Percentiles rank a stretch among this genome's conserved stretches.
These are phyloP conservation scores for Caenorhabditis zanzibari DNA, from an alignment of 2,888 invertebrate genomes.

Conservation along the genomic window DNA sequence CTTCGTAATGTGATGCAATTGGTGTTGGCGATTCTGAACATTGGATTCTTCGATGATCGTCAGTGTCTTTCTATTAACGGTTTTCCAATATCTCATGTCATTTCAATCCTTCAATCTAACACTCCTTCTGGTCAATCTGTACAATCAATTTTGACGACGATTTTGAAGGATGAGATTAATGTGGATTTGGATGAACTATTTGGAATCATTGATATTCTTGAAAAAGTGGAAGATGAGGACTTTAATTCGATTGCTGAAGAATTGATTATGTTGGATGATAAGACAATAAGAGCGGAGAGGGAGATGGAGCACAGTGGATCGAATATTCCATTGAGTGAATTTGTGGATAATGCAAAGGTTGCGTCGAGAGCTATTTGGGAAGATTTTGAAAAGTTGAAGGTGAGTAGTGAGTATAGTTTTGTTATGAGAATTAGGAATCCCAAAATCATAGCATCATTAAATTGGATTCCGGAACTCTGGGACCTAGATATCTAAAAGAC, in stretches of 20 bases:
- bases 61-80: constrained; percentile 56
- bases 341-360: constrained; percentile 51
- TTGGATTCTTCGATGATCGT: constrained; percentile 63
- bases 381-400: constrained; percentile 40
- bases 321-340: constrained; percentile 55
- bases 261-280: constrained; percentile 47
- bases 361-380: constrained; percentile 36
- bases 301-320: constrained; percentile 64
- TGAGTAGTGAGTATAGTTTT: no score
- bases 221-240: constrained; percentile 50
- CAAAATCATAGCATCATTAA: no score
- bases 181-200: constrained; percentile 74
- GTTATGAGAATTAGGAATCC: no score
- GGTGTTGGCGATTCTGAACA: constrained; percentile 57
- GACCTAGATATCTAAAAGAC: no score
- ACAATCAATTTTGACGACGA: constrained; percentile 40
- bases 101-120: constrained; percentile 19
- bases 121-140: constrained; percentile 54
- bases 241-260: constrained; percentile 27
- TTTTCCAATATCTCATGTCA: constrained; percentile 40
- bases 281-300: constrained; percentile 51
- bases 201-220: constrained; percentile 64
- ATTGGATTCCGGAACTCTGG: no score
- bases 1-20: constrained; percentile 67
- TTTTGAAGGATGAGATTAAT: constrained; percentile 73